phyloP scores from a whole-genome alignment of 1,140 invertebrate species.

The Drosophila subobscura region DNA sequence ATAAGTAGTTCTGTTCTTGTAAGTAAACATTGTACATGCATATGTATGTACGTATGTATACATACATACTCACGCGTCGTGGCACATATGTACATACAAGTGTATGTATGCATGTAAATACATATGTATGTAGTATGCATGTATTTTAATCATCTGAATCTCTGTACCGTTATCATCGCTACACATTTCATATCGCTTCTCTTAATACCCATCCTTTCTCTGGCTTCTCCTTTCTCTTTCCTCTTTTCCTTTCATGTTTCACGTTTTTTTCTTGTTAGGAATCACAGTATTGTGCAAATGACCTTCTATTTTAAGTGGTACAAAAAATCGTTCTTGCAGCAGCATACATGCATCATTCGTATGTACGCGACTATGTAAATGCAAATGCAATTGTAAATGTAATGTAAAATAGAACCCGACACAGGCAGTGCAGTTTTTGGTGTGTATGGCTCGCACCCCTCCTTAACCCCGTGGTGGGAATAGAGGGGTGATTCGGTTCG shows the following conservation, averaged over 20 bases:
- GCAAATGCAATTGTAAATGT: constrained; percentile 26
- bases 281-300: constrained; percentile 76
- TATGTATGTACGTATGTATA: constrained; percentile 19
- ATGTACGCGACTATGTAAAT: constrained; percentile 5
- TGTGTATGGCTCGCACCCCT: constrained; percentile 18
- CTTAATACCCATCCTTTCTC: not conserved
- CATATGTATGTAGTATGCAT: too few relatives aligned
- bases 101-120: too few relatives aligned
- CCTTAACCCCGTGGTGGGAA: too few relatives aligned
- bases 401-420: constrained; percentile 61
- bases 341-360: constrained; percentile 3
- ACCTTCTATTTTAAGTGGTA: constrained; percentile 21
- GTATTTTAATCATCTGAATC: not conserved
- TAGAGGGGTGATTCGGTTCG: not conserved
- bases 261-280: constrained; percentile 43
- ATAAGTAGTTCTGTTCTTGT: constrained; percentile 52
- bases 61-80: not conserved
- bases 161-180: constrained; percentile 4
- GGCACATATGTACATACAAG: too few relatives aligned
- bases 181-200: constrained; percentile 14
- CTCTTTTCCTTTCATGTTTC: not conserved
- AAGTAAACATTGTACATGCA: constrained; percentile 18
- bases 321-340: constrained; percentile 8
- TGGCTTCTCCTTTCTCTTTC: too few relatives aligned
- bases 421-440: constrained; percentile 64